Evolutionary conservation across 2,113 vertebrate species (phyloP), one percentile per base, ranked within the genome.

Genomic region (Tragelaphus scriptus): DNA sequence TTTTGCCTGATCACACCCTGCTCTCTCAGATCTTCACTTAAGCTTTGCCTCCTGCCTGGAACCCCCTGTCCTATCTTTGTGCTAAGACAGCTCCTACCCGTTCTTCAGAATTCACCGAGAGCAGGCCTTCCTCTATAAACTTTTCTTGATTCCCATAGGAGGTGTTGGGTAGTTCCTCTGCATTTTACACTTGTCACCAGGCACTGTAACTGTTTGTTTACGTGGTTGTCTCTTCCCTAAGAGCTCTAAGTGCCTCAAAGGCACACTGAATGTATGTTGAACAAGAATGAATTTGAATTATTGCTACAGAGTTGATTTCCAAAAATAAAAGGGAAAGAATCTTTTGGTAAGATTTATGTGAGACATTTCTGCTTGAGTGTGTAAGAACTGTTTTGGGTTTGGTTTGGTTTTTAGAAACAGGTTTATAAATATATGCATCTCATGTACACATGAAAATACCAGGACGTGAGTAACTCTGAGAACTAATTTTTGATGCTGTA

Each of bases 401-500:
- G 9, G 21, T 65, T 94, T 71, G 28, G 40, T 71, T 51, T 95
- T 71, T 79, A 77, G n/a, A 91, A 77, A 44, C 21, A 63, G 25
- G 21, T 53, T 95, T 51, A 53, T 61, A 21, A 63, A 28, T 6
- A 17, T 12, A 36, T 8, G 55, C n/a, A 21, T 32, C 36, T 17
- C 3, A 1, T 16, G 25, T 40, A 26, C 44, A 40, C 21, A 44
- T 30, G 58, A 47, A 55, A 32, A 5, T 30, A 30, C 53, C 53
- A n/a, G 21, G 6, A 6, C 3, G 2, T 3, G 65, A 61, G 21
- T 44, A n/a, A 44, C 56, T n/a, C 53, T 0, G 2, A n/a, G 28
- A 32, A 59, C 88, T 59, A 19, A 12, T 63, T 81, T 71, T 55
- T 7, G 0, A 49, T 88, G 71, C 28, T 49, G 23, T 77, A 0